These are phyloP conservation scores for Onchidella celtica DNA, from an alignment of 2,888 invertebrate species.

Conservation along the genomic window DNA sequence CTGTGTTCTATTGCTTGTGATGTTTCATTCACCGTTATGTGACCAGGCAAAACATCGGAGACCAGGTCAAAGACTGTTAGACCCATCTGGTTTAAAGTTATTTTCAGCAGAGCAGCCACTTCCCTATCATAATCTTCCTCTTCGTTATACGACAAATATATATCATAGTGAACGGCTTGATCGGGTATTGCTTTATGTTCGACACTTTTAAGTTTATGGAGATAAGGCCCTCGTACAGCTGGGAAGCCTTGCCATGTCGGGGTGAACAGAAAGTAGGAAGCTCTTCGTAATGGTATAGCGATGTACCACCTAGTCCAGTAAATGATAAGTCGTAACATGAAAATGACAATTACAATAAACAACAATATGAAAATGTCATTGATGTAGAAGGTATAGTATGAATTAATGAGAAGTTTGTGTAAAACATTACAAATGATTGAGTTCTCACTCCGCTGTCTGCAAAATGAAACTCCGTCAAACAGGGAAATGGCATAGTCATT, in stretches of 20 bases:
- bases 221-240: neutral
- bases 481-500: too few species aligned
- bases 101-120: neutral
- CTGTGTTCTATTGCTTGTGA: neutral
- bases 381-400: neutral
- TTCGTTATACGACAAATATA: conserved; percentile 22
- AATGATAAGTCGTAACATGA: neutral
- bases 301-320: neutral
- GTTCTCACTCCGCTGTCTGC: neutral
- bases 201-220: neutral
- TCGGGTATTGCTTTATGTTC: neutral
- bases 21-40: neutral
- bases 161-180: neutral
- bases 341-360: neutral
- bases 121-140: neutral
- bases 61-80: neutral
- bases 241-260: neutral
- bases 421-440: neutral
- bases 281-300: neutral
- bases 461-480: too few species aligned
- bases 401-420: neutral
- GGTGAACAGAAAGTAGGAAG: neutral
- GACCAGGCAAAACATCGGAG: neutral
- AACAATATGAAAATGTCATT: neutral
- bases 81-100: neutral